Percentiles rank a stretch among this genome's conserved stretches.
phyloP scores from a whole-genome alignment of 64 coral and sea anemone species.

The Dendronephthya gigantea region DNA sequence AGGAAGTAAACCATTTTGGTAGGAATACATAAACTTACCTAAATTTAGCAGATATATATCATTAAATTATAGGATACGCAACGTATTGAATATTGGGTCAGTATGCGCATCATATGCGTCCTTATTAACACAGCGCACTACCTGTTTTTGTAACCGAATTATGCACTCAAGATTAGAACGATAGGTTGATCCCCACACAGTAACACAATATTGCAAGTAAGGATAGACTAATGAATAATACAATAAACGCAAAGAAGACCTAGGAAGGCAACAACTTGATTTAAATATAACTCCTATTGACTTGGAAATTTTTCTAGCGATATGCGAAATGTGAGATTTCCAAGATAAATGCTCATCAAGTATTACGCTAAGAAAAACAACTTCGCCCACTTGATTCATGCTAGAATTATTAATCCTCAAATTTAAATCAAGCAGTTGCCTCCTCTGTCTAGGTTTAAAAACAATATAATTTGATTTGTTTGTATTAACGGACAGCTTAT shows the following conservation, averaged over 20 bases:
- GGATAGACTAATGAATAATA: not conserved
- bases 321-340: not conserved
- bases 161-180: not conserved
- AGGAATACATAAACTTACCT: not conserved
- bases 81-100: not conserved
- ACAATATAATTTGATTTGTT: not conserved
- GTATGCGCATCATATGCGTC: not conserved
- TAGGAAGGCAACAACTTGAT: not conserved
- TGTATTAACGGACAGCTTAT: not conserved
- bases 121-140: not conserved
- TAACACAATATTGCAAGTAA: not conserved
- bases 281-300: slow-evolving; percentile 10
- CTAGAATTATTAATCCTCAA: not conserved
- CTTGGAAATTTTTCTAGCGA: not conserved
- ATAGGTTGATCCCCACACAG: not conserved
- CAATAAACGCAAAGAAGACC: not conserved
- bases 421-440: not conserved
- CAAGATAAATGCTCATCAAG: not conserved
- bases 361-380: not conserved
- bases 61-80: not conserved
- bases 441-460: not conserved
- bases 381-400: not conserved
- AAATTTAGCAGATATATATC: not conserved
- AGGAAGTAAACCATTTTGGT: not conserved
- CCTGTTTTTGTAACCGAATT: not conserved